Evolutionary conservation across 2,797 vertebrate genomes (phyloP).

Genomic region (Lepus oiostolus): DNA sequence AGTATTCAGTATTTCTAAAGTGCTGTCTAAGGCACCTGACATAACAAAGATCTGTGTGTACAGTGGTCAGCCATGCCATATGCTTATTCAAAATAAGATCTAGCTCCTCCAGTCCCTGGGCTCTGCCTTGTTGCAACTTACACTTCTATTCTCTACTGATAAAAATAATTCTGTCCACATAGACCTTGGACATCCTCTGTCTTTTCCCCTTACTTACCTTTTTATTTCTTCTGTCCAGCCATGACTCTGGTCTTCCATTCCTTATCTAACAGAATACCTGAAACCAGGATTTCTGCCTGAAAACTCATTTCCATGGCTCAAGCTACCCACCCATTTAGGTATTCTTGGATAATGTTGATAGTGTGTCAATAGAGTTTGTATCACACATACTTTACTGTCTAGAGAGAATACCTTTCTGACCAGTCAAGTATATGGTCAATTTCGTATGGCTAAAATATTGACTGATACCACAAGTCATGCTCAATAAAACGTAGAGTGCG

Average conservation of each 20-base stretch:
- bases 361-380: neutral
- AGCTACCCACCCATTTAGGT: neutral
- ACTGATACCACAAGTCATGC: neutral
- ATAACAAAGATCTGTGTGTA: neutral
- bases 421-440: neutral
- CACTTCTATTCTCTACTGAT: neutral
- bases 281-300: neutral
- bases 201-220: neutral
- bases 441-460: neutral
- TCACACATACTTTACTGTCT: neutral
- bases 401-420: neutral
- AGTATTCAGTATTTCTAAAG: neutral
- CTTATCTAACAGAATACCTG: neutral
- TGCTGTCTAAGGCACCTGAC: neutral
- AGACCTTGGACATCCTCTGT: neutral
- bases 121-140: neutral
- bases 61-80: neutral
- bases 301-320: neutral
- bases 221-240: neutral
- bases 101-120: neutral
- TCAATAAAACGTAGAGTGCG: neutral
- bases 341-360: neutral
- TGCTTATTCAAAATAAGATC: neutral
- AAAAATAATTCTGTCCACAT: neutral
- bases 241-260: neutral